phyloP scores from a whole-genome alignment of 2,888 invertebrate genomes.

The Chorisops tibialis region DNA sequence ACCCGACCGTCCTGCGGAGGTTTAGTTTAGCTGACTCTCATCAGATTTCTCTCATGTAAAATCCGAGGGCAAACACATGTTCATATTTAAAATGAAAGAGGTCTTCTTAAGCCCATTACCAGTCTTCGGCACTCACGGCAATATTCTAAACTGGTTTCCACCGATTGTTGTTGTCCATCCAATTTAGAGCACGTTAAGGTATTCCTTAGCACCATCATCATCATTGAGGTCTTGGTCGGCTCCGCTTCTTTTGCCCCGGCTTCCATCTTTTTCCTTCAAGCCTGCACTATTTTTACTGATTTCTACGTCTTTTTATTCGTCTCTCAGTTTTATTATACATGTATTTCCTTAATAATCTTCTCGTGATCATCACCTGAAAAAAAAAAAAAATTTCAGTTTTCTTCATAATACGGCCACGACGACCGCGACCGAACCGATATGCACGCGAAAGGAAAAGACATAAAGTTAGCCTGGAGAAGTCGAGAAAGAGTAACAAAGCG shows the following conservation, averaged over 20 bases:
- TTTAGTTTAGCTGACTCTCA: no score
- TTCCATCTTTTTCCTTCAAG: background rate
- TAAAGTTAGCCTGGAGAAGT: background rate
- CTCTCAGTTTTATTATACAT: no score
- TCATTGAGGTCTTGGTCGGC: background rate
- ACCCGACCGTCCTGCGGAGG: no score
- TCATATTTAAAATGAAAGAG: slow-evolving; percentile 14
- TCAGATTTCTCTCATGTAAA: background rate
- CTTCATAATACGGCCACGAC: background rate
- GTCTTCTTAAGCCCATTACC: slow-evolving; percentile 16
- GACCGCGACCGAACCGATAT: background rate
- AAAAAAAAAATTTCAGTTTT: slow-evolving; percentile 8
- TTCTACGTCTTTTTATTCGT: background rate
- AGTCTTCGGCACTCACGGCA: slow-evolving; percentile 24
- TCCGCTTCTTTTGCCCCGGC: background rate
- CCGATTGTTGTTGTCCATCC: slow-evolving; percentile 21
- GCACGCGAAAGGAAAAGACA: background rate
- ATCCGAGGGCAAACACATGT: slow-evolving; percentile 18
- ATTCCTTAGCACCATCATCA: background rate
- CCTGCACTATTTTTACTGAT: slow-evolving; percentile 22
- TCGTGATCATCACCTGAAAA: slow-evolving; percentile 27
- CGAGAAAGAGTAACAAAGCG: slow-evolving; percentile 12
- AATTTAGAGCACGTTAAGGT: slow-evolving; percentile 24
- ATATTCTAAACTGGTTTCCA: slow-evolving; percentile 19
- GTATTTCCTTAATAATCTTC: slow-evolving; percentile 16